Evolutionary conservation across 2,113 vertebrate genomes (phyloP).

Genomic region (Apteryx owenii): DNA sequence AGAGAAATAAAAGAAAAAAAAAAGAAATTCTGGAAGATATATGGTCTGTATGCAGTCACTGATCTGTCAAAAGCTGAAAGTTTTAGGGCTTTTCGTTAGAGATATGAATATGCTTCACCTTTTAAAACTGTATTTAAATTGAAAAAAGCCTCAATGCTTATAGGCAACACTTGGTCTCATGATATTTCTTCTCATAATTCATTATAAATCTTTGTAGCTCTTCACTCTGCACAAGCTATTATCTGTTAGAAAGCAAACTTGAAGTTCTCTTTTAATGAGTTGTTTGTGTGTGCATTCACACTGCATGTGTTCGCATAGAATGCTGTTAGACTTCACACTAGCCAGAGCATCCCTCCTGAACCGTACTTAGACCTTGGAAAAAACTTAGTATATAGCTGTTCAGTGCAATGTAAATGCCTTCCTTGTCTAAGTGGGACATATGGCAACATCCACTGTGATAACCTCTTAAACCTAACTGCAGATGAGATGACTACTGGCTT

Average conservation of each 20-base stretch:
- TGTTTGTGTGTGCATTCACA: neutral
- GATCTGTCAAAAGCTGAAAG: neutral
- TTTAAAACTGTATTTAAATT: neutral
- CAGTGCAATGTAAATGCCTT: neutral
- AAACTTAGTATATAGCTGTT: neutral
- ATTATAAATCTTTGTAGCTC: neutral
- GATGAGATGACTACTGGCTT: neutral
- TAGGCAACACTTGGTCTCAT: neutral
- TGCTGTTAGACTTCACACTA: neutral
- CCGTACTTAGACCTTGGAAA: neutral
- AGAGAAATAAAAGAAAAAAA: neutral
- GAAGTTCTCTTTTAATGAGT: neutral
- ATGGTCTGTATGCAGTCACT: neutral
- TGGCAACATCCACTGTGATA: neutral
- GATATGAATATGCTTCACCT: neutral
- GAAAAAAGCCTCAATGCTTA: neutral
- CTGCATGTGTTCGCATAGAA: neutral
- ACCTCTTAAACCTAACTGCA: conserved; percentile 30
- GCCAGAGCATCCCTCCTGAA: neutral
- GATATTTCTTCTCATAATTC: neutral
- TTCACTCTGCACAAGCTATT: neutral
- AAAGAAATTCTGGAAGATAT: neutral
- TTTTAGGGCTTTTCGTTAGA: neutral
- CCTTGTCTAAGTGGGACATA: neutral
- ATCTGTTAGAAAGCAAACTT: neutral